Conservation (phyloP, 2,797 vertebrate species). For the Darevskia mixta region DNA sequence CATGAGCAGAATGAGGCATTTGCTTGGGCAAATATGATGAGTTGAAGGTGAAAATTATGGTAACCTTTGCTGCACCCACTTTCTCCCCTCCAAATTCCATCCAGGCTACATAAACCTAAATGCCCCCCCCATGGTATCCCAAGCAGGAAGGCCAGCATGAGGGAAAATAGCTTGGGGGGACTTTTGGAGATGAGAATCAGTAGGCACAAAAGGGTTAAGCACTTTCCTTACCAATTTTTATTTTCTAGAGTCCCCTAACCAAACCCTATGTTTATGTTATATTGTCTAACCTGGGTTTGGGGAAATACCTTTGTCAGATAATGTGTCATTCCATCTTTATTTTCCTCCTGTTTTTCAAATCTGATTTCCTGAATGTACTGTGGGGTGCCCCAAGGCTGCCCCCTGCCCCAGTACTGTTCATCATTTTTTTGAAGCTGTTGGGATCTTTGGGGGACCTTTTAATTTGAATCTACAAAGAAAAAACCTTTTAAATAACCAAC, state of each 20-base stretch:
- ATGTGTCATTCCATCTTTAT: too few relatives aligned
- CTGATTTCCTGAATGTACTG: too few relatives aligned
- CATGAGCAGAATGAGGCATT: background rate
- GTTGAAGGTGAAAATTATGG: background rate
- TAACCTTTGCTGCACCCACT: background rate
- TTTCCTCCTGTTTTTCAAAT: too few relatives aligned
- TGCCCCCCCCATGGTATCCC: background rate
- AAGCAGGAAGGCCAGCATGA: background rate
- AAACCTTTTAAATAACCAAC: too few relatives aligned
- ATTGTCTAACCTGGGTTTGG: background rate
- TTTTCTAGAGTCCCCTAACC: background rate
- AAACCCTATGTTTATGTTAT: background rate
- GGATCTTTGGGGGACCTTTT: too few relatives aligned
- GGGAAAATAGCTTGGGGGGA: background rate
- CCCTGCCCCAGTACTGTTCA: too few relatives aligned
- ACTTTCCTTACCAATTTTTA: background rate
- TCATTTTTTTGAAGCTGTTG: too few relatives aligned
- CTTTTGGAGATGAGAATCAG: background rate
- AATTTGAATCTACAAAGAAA: too few relatives aligned
- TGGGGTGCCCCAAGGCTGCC: too few relatives aligned
- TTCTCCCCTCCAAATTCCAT: background rate
- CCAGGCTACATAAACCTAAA: too few relatives aligned
- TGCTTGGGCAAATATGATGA: background rate
- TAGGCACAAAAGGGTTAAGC: background rate
- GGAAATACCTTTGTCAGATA: too few relatives aligned